These are phyloP conservation scores for Phthorimaea operculella DNA, from an alignment of 1,140 invertebrate species.

Conservation along the genomic window DNA sequence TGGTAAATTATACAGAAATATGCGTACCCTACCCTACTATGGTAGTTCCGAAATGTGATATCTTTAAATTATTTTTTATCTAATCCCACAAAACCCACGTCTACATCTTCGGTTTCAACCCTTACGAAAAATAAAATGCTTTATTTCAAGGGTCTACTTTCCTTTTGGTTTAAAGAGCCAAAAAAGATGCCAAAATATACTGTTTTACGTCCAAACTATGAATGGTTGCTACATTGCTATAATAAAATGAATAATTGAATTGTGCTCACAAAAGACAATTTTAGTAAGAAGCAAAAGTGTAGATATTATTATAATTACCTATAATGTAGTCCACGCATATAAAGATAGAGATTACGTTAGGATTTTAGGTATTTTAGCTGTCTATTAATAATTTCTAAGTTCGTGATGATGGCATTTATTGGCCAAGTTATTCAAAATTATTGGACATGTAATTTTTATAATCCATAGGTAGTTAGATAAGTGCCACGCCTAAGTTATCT, in stretches of 20 bases:
- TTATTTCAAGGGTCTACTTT: slow-evolving; percentile 7
- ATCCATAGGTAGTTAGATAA: slow-evolving; percentile 59
- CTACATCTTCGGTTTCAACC: neutral
- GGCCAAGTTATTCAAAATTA: slow-evolving; percentile 54
- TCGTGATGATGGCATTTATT: slow-evolving; percentile 63
- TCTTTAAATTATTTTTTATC: slow-evolving; percentile 37
- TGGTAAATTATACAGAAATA: slow-evolving; percentile 28
- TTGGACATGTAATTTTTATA: slow-evolving; percentile 59
- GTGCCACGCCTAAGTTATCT: slow-evolving; percentile 62
- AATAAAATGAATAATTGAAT: slow-evolving; percentile 26
- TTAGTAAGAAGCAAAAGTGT: slow-evolving; percentile 30
- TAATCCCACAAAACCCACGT: slow-evolving; percentile 6
- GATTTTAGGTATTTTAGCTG: slow-evolving; percentile 12
- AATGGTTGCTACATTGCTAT: slow-evolving; percentile 25
- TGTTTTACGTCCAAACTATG: slow-evolving; percentile 40
- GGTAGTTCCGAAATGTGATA: slow-evolving; percentile 57
- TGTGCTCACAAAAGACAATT: slow-evolving; percentile 64
- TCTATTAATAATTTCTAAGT: slow-evolving; percentile 28
- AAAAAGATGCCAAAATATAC: slow-evolving; percentile 57
- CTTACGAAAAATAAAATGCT: neutral
- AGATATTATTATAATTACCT: slow-evolving; percentile 16
- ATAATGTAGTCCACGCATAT: slow-evolving; percentile 27
- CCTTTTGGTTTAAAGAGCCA: slow-evolving; percentile 53
- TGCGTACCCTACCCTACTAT: slow-evolving; percentile 35
- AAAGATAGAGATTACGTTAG: slow-evolving; percentile 29